Percentiles rank a stretch among this genome's conserved stretches.
Conservation (phyloP, 1,140 invertebrate genomes). For the Brachionus rotundiformis region DNA sequence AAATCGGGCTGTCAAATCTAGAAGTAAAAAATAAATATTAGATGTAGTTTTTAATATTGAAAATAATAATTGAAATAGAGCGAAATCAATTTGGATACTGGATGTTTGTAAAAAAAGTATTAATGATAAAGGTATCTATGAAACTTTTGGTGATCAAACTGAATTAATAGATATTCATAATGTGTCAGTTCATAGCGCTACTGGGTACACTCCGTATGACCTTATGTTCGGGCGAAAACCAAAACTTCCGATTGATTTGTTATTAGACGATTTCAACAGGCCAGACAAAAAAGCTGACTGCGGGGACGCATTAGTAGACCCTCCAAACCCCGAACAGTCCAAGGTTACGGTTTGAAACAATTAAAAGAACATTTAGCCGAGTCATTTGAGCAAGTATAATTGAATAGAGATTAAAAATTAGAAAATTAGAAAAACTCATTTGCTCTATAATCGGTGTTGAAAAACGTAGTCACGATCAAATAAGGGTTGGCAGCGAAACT, state of each 20-base stretch:
- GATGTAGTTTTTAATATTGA: not conserved
- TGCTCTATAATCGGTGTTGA: too few species aligned
- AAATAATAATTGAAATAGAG: conserved; percentile 17
- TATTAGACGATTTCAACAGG: not conserved
- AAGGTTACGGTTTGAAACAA: not conserved
- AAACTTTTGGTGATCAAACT: not conserved
- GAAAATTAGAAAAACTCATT: too few species aligned
- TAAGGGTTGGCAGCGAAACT: too few species aligned
- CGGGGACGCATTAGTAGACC: not conserved
- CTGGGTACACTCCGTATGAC: not conserved
- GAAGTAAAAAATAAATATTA: not conserved
- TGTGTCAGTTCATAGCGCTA: not conserved
- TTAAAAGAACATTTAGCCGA: too few species aligned
- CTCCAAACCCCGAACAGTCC: not conserved
- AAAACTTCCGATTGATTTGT: not conserved
- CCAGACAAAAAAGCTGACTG: not conserved
- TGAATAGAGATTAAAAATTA: too few species aligned
- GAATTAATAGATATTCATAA: not conserved
- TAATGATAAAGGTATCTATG: not conserved
- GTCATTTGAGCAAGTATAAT: too few species aligned
- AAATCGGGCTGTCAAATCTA: not conserved
- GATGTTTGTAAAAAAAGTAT: not conserved
- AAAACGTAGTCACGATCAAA: too few species aligned
- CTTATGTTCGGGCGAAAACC: not conserved
- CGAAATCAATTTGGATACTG: not conserved